phyloP scores from a whole-genome alignment of 2,113 vertebrate genomes.

The Esox niger region DNA sequence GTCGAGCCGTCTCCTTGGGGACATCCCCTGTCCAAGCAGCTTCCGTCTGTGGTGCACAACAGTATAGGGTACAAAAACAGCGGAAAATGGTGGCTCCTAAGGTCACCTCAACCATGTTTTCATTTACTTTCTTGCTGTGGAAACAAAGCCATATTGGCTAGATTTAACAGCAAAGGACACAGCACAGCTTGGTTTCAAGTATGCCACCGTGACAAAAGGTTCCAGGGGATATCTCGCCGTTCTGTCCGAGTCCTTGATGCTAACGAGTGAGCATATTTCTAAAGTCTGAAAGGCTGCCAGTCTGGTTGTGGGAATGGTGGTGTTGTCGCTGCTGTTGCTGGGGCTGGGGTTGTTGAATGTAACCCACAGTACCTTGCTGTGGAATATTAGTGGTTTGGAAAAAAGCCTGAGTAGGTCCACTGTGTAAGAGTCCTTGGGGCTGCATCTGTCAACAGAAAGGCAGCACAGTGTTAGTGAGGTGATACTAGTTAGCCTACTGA shows the following conservation, averaged over 20 bases:
- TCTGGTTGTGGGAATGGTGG: conserved; percentile 71
- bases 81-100: conserved; percentile 33
- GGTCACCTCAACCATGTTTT: conserved; percentile 30
- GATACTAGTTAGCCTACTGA: background rate
- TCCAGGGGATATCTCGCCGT: conserved; percentile 27
- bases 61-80: conserved; percentile 1
- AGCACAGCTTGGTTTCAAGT: background rate
- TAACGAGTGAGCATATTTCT: conserved; percentile 81
- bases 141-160: conserved; percentile 8
- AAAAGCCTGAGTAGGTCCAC: conserved; percentile 56
- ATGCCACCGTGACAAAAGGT: background rate
- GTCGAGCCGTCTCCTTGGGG: background rate
- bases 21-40: too few relatives aligned
- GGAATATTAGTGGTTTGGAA: conserved; percentile 67
- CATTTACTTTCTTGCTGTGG: conserved; percentile 3
- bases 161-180: background rate
- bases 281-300: conserved; percentile 72
- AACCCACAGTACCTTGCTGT: conserved; percentile 68
- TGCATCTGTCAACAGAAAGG: conserved; percentile 69
- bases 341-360: conserved; percentile 72
- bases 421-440: conserved; percentile 65
- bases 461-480: conserved; percentile 10
- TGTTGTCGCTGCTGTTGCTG: conserved; percentile 58
- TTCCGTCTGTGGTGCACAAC: conserved; percentile 17
- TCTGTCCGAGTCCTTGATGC: conserved; percentile 29